These are phyloP conservation scores for Chrysotoxum bicinctum DNA, from an alignment of 2,888 invertebrate genomes.

Conservation along the genomic window DNA sequence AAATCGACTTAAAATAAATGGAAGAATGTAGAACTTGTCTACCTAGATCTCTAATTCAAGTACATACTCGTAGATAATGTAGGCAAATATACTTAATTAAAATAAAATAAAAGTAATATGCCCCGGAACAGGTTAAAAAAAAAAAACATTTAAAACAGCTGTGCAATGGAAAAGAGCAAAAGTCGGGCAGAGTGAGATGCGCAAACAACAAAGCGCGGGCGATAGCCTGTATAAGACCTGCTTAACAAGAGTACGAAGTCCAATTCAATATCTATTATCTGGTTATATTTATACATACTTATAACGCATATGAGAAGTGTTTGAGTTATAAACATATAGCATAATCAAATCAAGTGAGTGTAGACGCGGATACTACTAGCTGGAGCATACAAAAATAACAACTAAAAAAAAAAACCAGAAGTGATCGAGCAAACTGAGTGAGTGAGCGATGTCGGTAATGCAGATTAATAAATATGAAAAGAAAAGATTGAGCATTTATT, in stretches of 20 bases:
- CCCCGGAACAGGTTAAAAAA: neutral
- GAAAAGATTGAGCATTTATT: no score
- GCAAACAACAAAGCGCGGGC: slow-evolving; percentile 31
- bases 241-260: slow-evolving; percentile 49
- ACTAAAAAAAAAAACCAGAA: neutral
- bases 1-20: neutral
- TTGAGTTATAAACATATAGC: neutral
- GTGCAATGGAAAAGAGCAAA: slow-evolving; percentile 13
- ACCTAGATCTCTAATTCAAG: neutral
- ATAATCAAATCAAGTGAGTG: neutral
- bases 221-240: slow-evolving; percentile 10
- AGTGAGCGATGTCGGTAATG: slow-evolving; percentile 14
- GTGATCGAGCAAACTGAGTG: neutral
- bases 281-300: neutral
- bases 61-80: neutral
- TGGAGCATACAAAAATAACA: neutral
- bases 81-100: neutral
- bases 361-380: neutral
- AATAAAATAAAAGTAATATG: neutral
- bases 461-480: slow-evolving; percentile 11
- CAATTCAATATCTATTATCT: slow-evolving; percentile 4
- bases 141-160: slow-evolving; percentile 27
- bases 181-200: neutral
- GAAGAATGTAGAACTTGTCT: neutral
- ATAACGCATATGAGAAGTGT: no score